Conservation (phyloP, 2,888 invertebrate genomes). For the Portevinia maculata region DNA sequence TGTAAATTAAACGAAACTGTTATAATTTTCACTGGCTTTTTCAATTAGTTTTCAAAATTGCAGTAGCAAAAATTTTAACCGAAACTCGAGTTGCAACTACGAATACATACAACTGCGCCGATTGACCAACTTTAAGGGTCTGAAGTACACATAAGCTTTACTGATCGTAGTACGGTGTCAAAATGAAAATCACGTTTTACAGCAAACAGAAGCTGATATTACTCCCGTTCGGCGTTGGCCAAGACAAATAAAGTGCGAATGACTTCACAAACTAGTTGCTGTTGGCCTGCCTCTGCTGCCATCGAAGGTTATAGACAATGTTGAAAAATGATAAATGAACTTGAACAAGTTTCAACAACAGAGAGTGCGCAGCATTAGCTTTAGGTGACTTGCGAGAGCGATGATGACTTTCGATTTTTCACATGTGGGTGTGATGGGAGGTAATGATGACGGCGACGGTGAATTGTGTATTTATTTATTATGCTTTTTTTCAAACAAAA, state of each 20-base stretch:
- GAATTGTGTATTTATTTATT: no score
- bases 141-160: conserved; percentile 31
- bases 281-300: not conserved
- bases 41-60: not conserved
- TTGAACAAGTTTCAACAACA: not conserved
- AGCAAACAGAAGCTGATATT: conserved; percentile 28
- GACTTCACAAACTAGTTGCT: conserved; percentile 49
- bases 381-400: conserved; percentile 2
- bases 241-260: conserved; percentile 40
- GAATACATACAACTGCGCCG: conserved; percentile 16
- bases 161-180: conserved; percentile 1
- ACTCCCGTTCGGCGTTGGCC: conserved; percentile 27
- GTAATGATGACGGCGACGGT: not conserved
- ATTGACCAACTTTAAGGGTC: conserved; percentile 35
- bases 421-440: not conserved
- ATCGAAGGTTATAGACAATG: conserved; percentile 50
- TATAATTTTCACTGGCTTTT: not conserved
- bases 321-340: conserved; percentile 1
- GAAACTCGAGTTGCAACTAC: not conserved
- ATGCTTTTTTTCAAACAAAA: not conserved
- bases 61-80: no score
- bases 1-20: conserved; percentile 14
- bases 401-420: conserved; percentile 24
- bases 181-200: conserved; percentile 42
- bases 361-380: not conserved